Conservation (phyloP, 2,113 vertebrate species). For the Danionella cerebrum region DNA sequence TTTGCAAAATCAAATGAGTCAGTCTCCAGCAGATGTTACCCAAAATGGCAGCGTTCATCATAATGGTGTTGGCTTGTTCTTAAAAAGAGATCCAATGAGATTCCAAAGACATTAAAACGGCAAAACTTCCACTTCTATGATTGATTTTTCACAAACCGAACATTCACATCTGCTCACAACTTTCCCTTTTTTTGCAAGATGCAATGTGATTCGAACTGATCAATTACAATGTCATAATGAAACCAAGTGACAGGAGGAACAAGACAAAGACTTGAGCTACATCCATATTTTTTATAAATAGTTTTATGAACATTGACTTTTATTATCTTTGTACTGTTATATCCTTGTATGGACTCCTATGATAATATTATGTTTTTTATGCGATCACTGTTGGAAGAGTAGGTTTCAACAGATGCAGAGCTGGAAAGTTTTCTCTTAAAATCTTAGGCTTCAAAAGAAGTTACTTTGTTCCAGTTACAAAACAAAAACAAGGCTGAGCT, state of each 20-base stretch:
- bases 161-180: neutral
- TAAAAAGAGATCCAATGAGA: slow-evolving; percentile 24
- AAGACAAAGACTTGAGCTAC: neutral
- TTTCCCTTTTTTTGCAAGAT: neutral
- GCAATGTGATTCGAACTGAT: neutral
- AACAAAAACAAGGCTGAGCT: too few species aligned
- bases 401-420: too few species aligned
- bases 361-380: too few species aligned
- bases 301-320: too few species aligned
- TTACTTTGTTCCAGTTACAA: too few species aligned
- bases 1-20: slow-evolving; percentile 20
- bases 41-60: slow-evolving; percentile 6
- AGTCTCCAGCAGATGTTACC: slow-evolving; percentile 20
- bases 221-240: neutral
- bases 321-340: too few species aligned
- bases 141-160: neutral
- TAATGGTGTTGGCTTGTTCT: slow-evolving; percentile 7
- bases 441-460: too few species aligned
- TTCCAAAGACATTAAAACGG: slow-evolving; percentile 24
- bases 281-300: too few species aligned
- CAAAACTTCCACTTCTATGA: slow-evolving; percentile 9
- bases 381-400: too few species aligned
- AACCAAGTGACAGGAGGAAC: neutral
- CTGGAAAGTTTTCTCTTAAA: too few species aligned
- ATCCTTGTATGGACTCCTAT: too few species aligned